Evolutionary conservation across 2,797 vertebrate genomes (phyloP).

Genomic region (Enoplosus armatus): DNA sequence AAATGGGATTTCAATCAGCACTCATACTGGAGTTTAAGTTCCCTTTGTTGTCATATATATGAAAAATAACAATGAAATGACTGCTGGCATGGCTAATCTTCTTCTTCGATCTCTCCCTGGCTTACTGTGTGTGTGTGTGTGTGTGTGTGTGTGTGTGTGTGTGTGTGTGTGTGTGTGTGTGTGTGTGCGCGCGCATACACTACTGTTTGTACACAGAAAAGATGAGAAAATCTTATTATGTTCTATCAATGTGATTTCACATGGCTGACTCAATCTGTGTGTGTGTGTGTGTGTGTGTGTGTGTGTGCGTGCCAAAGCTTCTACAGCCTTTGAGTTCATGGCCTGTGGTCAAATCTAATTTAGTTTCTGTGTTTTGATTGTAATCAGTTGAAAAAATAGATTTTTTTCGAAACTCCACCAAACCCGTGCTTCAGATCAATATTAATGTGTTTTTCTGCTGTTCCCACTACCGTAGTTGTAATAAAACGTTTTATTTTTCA

Average conservation of each 20-base stretch:
- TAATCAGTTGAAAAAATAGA: constrained; percentile 31
- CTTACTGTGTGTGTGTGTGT: constrained; percentile 13
- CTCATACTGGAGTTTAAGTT: constrained; percentile 36
- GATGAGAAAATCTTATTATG: constrained; percentile 45
- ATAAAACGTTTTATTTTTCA: constrained; percentile 43
- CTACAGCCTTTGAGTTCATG: constrained; percentile 30
- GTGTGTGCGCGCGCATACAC: background rate
- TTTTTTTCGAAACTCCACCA: constrained; percentile 13
- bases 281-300: constrained; percentile 7
- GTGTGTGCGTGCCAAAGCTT: background rate
- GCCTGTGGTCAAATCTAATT: constrained; percentile 48
- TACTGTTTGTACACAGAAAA: constrained; percentile 16
- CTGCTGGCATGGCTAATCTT: constrained; percentile 54
- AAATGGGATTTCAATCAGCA: constrained; percentile 52
- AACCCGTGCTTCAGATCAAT: constrained; percentile 49
- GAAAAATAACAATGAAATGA: constrained; percentile 40
- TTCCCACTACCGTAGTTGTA: constrained; percentile 10
- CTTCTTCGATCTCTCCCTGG: constrained; percentile 24
- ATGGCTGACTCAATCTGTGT: constrained; percentile 13
- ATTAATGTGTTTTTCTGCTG: constrained; percentile 39
- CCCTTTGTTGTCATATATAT: constrained; percentile 42
- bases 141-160: constrained; percentile 6
- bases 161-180: constrained; percentile 3
- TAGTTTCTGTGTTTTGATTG: constrained; percentile 49
- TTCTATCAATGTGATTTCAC: constrained; percentile 49